Evolutionary conservation across 2,113 vertebrate genomes (phyloP), one percentile per base, ranked within the genome.

Genomic region (Pangasianodon gigas): DNA sequence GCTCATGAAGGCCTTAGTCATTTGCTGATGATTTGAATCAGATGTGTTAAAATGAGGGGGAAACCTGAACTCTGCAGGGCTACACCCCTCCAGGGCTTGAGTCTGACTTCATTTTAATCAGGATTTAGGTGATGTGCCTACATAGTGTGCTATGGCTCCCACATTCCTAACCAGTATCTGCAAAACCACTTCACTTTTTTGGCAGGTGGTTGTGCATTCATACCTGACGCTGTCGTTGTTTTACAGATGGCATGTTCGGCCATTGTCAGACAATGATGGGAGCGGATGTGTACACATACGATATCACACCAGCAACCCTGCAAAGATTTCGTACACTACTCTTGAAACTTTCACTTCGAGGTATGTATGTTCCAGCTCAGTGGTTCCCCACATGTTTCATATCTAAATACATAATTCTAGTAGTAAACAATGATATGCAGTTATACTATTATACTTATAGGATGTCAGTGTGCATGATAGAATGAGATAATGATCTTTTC

Each of bases 191-290:
- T 60, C 14, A 52, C 8, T 29, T 48, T 48, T 71, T 74, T 56
- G 52, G 46, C 0, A 82, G 19, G 32, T 88, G 69, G 52, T 44
- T 75, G 26, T 62, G 13, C 79, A 77, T 62, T 19, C 41, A 29
- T 32, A 75, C 19, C 32, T 60, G 65, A 19, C 44, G 16, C 29
- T 89, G 11, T 89, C 77, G 37, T 88, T 41, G 41, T 86, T 60
- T 88, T 92, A 74, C 96, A 99, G 98, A 99, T 91, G 97, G 96
- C 56, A 94, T 97, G 95, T 98, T 99, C 80, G 98, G 98, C 94
- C 97, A 95, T 93, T 99, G 98, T 94, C 96, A 97, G 95, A 94
- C 91, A 91, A 81, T 95, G 60, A 97, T 97, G 0, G 93, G 93
- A 89, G 88, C 92, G 93, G 97, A 97, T 48, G 88, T 94, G 84